These are phyloP conservation scores for Anguilla rostrata DNA, from an alignment of 2,113 vertebrate genomes.

Conservation along the genomic window DNA sequence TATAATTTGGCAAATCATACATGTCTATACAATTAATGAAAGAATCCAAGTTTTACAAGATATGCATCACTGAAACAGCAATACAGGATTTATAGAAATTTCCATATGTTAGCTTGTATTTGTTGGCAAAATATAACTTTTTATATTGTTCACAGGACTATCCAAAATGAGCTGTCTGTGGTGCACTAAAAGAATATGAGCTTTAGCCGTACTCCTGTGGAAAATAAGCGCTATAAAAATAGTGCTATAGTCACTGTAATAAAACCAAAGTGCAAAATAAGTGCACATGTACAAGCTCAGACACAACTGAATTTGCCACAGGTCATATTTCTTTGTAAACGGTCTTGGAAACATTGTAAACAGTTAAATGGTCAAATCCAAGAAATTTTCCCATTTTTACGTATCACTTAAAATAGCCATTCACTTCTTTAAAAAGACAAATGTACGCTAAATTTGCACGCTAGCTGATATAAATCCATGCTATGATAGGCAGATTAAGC, in stretches of 20 bases:
- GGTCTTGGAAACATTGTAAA: too few species aligned
- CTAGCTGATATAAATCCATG: background rate
- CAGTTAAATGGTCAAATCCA: background rate
- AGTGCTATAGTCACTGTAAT: background rate
- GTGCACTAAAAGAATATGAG: background rate
- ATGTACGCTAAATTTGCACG: too few species aligned
- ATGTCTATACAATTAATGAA: background rate
- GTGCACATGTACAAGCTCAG: background rate
- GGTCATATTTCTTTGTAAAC: background rate
- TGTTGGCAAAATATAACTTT: background rate
- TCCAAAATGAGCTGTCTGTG: background rate
- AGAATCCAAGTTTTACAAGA: background rate
- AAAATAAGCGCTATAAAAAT: background rate
- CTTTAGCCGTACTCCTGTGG: background rate
- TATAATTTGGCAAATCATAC: background rate
- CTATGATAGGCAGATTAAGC: background rate
- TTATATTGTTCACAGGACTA: conserved; percentile 1
- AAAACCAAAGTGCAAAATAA: background rate
- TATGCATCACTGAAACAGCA: background rate
- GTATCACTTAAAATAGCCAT: background rate
- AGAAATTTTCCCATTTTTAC: background rate
- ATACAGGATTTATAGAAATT: background rate
- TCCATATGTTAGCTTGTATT: background rate
- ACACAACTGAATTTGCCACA: background rate
- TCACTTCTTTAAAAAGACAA: too few species aligned